Base-by-base conservation (phyloP, 2,113 vertebrate genomes). In the Emydocephalus ijimae region DNA sequence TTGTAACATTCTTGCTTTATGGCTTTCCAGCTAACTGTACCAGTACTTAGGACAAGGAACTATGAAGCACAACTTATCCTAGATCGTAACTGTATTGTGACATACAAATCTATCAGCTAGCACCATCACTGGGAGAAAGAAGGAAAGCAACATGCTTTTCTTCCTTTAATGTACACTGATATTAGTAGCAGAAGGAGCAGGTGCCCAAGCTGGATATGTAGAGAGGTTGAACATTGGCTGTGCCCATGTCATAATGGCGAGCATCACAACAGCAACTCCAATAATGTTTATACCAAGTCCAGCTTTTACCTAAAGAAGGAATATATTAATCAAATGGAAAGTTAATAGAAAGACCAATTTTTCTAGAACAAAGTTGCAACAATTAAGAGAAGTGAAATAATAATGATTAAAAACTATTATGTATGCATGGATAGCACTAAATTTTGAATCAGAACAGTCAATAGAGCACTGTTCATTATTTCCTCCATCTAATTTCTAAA, bases 281-380 rank as follows among this genome's bases (percentile, higher is more conserved):
- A 99, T 97, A 61, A 99, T 95, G 24, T 99, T 99, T 92, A 98
- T 96, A 0, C 98, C 99, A 93, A 99, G 96, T 90, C 99, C 99
- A 88, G 98, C 98, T 97, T 99, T 99, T 74, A 99, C 98, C 99
- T 99, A 95, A 88, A 97, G 90, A 12, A 93, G 85, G 23, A 69
- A 69, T 39, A 86, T 10, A 34, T 81, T 9, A 21, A 81, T 2
- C 85, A 95, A 90, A 86, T 91, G 88, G 92, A 26, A 54, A 88
- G 95, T 18, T 90, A 88, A 92, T 34, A 5, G 85, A 14, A 94
- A 91, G 74, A 5, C 9, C 52, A 23, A 0, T 5, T 61, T 85
- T 64, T 85, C 0, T 1, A 39, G 91, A 94, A 4, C 74, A 91
- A 93, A 26, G 0, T 5, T 89, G 45, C 12, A 2, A 91, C 94